phyloP scores from a whole-genome alignment of 2,113 vertebrate genomes.

The Aix galericulata region DNA sequence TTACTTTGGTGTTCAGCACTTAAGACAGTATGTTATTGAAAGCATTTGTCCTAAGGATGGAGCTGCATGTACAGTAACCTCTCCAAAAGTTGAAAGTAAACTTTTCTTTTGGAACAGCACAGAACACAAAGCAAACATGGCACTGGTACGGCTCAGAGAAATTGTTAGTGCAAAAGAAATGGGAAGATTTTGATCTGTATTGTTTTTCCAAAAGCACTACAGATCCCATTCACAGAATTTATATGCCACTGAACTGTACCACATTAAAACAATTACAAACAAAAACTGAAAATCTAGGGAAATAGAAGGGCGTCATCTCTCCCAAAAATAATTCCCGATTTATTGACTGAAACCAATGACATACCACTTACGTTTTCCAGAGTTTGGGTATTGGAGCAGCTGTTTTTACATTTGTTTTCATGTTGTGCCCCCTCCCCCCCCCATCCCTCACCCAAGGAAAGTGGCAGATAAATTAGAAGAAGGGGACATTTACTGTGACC shows the following conservation, averaged over 20 bases:
- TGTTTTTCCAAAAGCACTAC: conserved; percentile 38
- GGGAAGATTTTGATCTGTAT: conserved; percentile 22
- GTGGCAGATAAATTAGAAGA: background rate
- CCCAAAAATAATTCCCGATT: background rate
- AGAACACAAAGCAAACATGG: conserved; percentile 70
- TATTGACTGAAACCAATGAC: background rate
- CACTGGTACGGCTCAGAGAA: conserved; percentile 53
- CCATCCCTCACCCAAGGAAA: background rate
- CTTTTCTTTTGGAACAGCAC: conserved; percentile 30
- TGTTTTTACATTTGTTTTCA: background rate
- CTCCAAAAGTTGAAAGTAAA: conserved; percentile 25
- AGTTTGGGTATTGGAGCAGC: background rate
- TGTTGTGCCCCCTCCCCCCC: too few relatives aligned
- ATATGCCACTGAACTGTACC: conserved; percentile 21
- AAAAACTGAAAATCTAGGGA: background rate
- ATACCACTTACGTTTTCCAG: background rate
- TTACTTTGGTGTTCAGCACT: conserved; percentile 47
- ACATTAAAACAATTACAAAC: background rate
- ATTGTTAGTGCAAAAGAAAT: conserved; percentile 43
- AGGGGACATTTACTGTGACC: background rate
- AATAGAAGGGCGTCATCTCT: background rate
- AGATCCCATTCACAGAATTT: conserved; percentile 23
- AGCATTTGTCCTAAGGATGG: background rate
- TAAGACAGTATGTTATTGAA: background rate
- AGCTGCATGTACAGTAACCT: background rate